These are phyloP conservation scores for Bufo bufo DNA, from an alignment of 2,113 vertebrate species.

Conservation along the genomic window DNA sequence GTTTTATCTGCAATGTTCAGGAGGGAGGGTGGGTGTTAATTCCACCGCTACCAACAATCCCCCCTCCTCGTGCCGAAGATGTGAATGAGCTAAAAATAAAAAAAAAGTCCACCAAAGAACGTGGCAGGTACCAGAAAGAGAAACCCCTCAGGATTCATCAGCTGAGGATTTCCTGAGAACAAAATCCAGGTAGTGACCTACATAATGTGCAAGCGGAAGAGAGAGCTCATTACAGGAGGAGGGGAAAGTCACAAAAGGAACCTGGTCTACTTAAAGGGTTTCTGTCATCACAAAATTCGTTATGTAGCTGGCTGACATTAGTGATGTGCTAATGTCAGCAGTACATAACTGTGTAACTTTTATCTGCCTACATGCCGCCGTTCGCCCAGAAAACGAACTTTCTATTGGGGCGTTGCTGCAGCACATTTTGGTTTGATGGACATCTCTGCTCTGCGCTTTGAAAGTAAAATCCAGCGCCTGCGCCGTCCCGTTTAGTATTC, in stretches of 20 bases:
- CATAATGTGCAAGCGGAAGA: neutral
- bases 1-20: constrained; percentile 9
- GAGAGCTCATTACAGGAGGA: neutral
- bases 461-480: too few species aligned
- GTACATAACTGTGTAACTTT: too few species aligned
- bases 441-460: too few species aligned
- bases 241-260: neutral
- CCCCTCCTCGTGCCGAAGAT: neutral
- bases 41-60: constrained; percentile 1
- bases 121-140: constrained; percentile 15
- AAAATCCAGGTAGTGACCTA: constrained; percentile 52
- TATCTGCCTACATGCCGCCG: too few species aligned
- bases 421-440: too few species aligned
- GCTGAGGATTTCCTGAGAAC: constrained; percentile 27
- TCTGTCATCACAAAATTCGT: too few species aligned
- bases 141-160: constrained; percentile 8
- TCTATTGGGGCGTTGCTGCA: too few species aligned
- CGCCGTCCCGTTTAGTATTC: too few species aligned
- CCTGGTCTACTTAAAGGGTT: neutral
- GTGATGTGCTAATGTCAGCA: too few species aligned
- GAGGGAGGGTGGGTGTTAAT: neutral
- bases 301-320: too few species aligned
- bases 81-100: constrained; percentile 52
- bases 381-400: too few species aligned
- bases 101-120: constrained; percentile 41